Percentiles rank a stretch among this genome's conserved stretches.
Conservation (phyloP, 2,113 vertebrate genomes). For the Cavia porcellus region DNA sequence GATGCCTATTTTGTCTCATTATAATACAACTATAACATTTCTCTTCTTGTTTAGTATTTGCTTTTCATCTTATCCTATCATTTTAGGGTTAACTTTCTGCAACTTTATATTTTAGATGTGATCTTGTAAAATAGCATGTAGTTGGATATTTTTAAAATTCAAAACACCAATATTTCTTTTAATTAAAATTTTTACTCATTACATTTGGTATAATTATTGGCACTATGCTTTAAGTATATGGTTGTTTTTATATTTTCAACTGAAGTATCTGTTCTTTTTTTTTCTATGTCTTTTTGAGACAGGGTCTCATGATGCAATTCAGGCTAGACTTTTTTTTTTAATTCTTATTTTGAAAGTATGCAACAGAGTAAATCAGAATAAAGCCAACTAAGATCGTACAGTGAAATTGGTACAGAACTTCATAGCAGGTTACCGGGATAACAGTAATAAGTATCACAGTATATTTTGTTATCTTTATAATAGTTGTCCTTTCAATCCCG, state of each 20-base stretch:
- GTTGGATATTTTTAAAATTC: neutral
- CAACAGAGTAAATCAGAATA: no score
- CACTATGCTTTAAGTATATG: neutral
- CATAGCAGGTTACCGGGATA: no score
- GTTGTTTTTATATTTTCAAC: neutral
- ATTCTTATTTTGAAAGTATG: no score
- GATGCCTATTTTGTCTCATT: constrained; percentile 9
- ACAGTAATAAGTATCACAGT: no score
- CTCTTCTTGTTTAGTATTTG: neutral
- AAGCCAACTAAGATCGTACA: no score
- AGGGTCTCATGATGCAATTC: no score
- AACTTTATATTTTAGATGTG: neutral
- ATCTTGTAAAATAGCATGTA: neutral
- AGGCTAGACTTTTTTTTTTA: no score
- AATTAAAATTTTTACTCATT: neutral
- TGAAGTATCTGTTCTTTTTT: neutral
- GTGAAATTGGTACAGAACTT: no score
- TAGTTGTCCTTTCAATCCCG: no score
- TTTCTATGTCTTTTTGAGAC: no score
- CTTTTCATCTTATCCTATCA: neutral
- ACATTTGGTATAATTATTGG: neutral
- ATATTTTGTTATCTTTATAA: no score
- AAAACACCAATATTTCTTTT: neutral
- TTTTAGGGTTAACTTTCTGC: neutral
- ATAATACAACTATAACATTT: neutral